Base-by-base conservation (phyloP, 2,113 vertebrate species). In the Australoheros scitulus region DNA sequence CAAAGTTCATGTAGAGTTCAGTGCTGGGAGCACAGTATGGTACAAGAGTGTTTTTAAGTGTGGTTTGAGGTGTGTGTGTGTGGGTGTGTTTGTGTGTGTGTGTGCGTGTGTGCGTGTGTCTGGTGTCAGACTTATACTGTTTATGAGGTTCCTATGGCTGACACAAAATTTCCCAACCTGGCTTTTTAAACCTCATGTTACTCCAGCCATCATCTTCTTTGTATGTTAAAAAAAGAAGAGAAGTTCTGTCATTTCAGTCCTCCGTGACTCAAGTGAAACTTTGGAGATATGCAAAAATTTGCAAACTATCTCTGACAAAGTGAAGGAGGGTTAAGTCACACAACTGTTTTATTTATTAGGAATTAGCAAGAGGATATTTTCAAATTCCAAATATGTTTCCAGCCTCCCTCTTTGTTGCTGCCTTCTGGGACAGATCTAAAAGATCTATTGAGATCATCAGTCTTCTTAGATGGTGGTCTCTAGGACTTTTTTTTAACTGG, bases 1-100 rank as follows among this genome's bases (percentile, higher is more conserved):
- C 50, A 50, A 74, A 83, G 84, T 90, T 90, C 76, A 88, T 80
- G 75, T 84, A 24, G 83, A 92, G 82, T 92, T 91, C 90, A 94
- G 29, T 34, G 38, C 76, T 3, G 61, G 77, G 72, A 87, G 68
- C 77, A 61, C 11, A 76, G 72, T 56, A 17, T 70, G 15, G 43
- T 81, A 76, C 47, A 61, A 34, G 38, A 76, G 50, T 77, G 65
- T 58, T 80, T 81, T 77, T 32, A 82, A 59, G 76, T 76, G 41
- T 34, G n/a, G 32, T 61, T 68, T 52, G 15, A 52, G 5, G 22
- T 82, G 52, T 76, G 50, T n/a, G 4, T 18, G 22, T 76, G 24
- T 41, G 7, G 8, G 34, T 36, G 34, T 8, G 34, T 36, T 7
- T 36, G 34, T 36, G 34, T 36, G 7, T 8, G 34, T 36, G 34